Evolutionary conservation across 2,113 vertebrate genomes (phyloP), one percentile per base, ranked within the genome.

Genomic region (Oryzias woworae): DNA sequence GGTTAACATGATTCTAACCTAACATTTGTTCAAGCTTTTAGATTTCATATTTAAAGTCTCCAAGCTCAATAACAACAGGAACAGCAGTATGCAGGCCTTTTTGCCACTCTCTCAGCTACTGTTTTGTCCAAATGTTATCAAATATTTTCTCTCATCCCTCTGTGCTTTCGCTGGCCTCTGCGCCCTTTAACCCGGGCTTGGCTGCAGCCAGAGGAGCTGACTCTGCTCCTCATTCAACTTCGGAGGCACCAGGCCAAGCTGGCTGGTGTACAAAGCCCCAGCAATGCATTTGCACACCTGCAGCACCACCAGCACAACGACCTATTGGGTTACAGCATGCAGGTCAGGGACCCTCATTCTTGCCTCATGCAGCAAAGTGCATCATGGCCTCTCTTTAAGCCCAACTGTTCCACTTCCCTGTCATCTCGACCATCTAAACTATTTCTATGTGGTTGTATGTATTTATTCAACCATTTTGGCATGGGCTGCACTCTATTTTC

Each of bases 171-270:
- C 90, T 92, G 76, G 71, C 81, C 77, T 46, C 46, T 75, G 81
- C 84, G 42, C 93, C 87, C 93, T 86, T 81, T 73, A 80, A 73
- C 62, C 62, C 81, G 92, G 93, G 84, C 92, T 85, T 88, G 90
- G 86, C 93, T 90, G 78, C 96, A 98, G 96, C 96, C 93, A 63
- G 95, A 97, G 94, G 95, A 98, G 94, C 92, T 98, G 91, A 96
- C 95, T 65, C 92, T 96, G 92, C 96, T 98, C 90, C 96, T 98
- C 91, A 91, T 95, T 92, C 95, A 94, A 91, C 95, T 98, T 88
- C 94, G 95, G 94, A 94, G 93, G 91, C 96, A 97, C 91, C 96
- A 96, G 94, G 95, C 95, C 92, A 93, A 95, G 94, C 90, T 98
- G 94, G 95, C 94, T 86, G 93, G 91, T 83, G 93, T 93, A 84